phyloP scores from a whole-genome alignment of 2,113 vertebrate species.

The Loxodonta africana region DNA sequence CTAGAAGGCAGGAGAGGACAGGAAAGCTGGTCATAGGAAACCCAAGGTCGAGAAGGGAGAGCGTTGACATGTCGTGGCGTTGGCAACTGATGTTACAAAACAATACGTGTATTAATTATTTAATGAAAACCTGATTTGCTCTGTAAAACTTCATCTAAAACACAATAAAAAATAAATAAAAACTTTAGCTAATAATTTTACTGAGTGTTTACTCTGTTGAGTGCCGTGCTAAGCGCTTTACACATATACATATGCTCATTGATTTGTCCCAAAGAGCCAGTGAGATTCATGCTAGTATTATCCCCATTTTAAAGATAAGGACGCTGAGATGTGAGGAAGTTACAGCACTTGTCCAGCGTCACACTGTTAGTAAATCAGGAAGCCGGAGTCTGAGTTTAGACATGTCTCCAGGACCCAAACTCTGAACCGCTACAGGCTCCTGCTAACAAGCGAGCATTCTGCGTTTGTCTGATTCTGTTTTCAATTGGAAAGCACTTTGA shows the following conservation, averaged over 20 bases:
- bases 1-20: too few species aligned
- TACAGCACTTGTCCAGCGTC: background rate
- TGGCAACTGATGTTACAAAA: too few species aligned
- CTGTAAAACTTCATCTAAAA: too few species aligned
- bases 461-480: background rate
- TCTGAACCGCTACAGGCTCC: background rate
- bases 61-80: too few species aligned
- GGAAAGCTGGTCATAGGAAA: too few species aligned
- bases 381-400: background rate
- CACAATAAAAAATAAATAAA: background rate
- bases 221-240: background rate
- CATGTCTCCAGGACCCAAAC: background rate
- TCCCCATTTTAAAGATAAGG: background rate
- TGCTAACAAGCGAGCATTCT: background rate
- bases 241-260: fast-evolving
- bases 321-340: background rate
- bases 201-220: background rate
- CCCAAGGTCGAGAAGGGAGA: too few species aligned
- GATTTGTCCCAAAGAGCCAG: background rate
- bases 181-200: background rate
- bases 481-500: background rate
- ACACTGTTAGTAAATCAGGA: too few species aligned
- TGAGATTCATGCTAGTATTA: background rate
- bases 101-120: too few species aligned
- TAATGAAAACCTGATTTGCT: too few species aligned